Conservation (phyloP, 2,797 vertebrate genomes). For the Pelochelys cantorii region DNA sequence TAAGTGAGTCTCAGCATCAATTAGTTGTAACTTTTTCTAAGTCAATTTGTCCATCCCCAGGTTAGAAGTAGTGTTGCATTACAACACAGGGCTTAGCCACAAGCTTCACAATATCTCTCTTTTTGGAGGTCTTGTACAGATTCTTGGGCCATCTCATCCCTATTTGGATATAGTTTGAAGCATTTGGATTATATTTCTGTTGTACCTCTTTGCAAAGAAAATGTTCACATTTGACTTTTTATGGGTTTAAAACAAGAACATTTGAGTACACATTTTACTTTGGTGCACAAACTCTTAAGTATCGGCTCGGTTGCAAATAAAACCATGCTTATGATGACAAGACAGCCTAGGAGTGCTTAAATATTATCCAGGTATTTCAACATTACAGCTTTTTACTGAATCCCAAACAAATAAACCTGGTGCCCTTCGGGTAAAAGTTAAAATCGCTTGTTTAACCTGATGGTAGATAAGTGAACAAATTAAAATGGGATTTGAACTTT, state of each 20-base stretch:
- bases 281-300: neutral
- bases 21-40: neutral
- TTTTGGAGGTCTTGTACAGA: neutral
- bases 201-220: neutral
- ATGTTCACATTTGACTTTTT: neutral
- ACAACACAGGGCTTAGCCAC: neutral
- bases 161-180: neutral
- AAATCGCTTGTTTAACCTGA: constrained; percentile 23
- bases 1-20: neutral
- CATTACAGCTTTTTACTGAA: constrained; percentile 32
- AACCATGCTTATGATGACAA: constrained; percentile 6
- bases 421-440: constrained; percentile 58
- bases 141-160: neutral
- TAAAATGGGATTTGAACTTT: constrained; percentile 30
- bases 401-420: constrained; percentile 63
- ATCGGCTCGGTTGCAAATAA: constrained; percentile 1
- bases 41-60: neutral
- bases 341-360: constrained; percentile 59
- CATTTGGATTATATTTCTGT: neutral
- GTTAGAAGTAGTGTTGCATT: neutral
- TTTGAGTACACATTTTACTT: neutral
- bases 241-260: neutral
- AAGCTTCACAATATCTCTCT: neutral
- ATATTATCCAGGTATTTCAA: constrained; percentile 76
- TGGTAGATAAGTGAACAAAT: constrained; percentile 27